Evolutionary conservation across 2,113 vertebrate genomes (phyloP).

Genomic region (Collichthys lucidus): DNA sequence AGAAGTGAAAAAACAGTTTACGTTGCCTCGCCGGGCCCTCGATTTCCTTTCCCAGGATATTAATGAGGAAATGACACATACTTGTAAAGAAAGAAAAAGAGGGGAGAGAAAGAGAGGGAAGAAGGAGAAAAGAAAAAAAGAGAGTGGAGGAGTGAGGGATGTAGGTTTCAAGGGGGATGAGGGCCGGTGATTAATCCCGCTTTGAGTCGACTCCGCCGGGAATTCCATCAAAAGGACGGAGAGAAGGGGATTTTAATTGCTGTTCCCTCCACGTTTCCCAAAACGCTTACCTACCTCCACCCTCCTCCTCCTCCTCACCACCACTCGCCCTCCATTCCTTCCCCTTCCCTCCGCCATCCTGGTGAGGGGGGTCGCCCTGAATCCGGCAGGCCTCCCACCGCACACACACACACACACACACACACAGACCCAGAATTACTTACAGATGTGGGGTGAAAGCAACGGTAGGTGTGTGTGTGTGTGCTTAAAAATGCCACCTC

Average conservation of each 20-base stretch:
- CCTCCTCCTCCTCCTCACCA: constrained; percentile 45
- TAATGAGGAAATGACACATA: constrained; percentile 86
- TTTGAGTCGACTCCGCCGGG: constrained; percentile 80
- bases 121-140: constrained; percentile 55
- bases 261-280: constrained; percentile 76
- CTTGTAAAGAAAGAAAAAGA: constrained; percentile 65
- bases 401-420: constrained; percentile 53
- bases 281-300: constrained; percentile 81
- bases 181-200: constrained; percentile 82
- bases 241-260: constrained; percentile 84
- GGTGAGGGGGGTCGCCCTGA: constrained; percentile 75
- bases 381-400: constrained; percentile 76
- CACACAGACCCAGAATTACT: constrained; percentile 75
- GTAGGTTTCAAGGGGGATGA: constrained; percentile 78
- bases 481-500: constrained; percentile 59
- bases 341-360: constrained; percentile 58
- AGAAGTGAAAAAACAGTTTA: constrained; percentile 45
- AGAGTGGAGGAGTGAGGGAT: constrained; percentile 67
- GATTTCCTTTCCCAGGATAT: constrained; percentile 84
- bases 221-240: constrained; percentile 84
- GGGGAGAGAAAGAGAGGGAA: constrained; percentile 35
- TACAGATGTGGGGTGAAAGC: constrained; percentile 81
- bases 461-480: constrained; percentile 59
- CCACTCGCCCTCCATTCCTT: constrained; percentile 17
- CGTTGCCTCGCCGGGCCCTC: constrained; percentile 54